Evolutionary conservation across 1,140 invertebrate genomes (phyloP).

Genomic region (Listronotus bonariensis): DNA sequence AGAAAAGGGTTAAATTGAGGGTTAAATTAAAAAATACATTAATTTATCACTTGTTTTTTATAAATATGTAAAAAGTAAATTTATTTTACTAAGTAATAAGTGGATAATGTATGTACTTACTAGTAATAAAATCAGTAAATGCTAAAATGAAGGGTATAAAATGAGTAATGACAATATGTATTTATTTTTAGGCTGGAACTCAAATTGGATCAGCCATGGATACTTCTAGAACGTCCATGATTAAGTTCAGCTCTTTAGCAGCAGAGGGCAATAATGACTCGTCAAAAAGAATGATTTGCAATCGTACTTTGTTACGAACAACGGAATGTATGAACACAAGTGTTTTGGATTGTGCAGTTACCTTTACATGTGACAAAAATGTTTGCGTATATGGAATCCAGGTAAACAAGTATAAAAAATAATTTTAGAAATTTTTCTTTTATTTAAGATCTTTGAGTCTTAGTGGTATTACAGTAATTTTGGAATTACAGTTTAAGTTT

Average conservation of each 20-base stretch:
- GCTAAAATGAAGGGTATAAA: no score
- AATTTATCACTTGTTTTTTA: no score
- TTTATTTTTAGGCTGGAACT: conserved; percentile 37
- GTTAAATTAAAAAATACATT: no score
- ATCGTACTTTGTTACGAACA: conserved; percentile 64
- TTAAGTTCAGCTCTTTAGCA: conserved; percentile 40
- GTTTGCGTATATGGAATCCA: conserved; percentile 73
- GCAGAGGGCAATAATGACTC: conserved; percentile 40
- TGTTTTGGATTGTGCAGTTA: conserved; percentile 74
- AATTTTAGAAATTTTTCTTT: not conserved
- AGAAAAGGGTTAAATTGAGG: no score
- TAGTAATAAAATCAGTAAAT: no score
- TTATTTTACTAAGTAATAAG: no score
- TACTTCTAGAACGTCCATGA: conserved; percentile 50
- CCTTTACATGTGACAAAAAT: conserved; percentile 78
- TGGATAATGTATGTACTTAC: no score
- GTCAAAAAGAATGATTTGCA: conserved; percentile 66
- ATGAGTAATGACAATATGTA: not conserved
- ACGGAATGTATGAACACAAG: conserved; percentile 72
- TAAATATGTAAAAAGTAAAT: no score
- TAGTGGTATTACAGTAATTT: no score
- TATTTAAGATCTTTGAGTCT: no score
- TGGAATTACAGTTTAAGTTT: no score
- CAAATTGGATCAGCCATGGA: conserved; percentile 49
- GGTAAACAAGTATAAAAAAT: conserved; percentile 53